These are phyloP conservation scores for Lasioglossum baleicum DNA, from an alignment of 1,140 invertebrate species.

Conservation along the genomic window DNA sequence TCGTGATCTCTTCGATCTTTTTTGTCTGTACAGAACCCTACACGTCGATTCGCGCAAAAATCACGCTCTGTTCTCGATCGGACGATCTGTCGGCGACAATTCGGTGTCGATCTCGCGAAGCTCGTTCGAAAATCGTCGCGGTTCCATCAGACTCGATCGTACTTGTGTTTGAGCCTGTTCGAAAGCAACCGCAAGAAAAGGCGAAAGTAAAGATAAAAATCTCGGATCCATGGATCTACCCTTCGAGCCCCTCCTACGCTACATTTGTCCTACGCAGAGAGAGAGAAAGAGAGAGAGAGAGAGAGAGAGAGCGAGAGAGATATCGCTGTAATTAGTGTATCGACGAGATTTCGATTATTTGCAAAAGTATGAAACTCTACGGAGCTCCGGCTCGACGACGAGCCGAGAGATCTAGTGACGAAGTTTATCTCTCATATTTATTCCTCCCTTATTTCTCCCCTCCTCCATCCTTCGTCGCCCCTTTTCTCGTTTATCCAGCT, in stretches of 20 bases:
- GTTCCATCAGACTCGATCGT: too few species aligned
- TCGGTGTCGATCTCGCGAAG: too few species aligned
- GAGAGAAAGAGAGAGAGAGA: too few species aligned
- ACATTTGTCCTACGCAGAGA: too few species aligned
- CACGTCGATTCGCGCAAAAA: too few species aligned
- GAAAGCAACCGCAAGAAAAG: not conserved
- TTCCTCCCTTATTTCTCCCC: not conserved
- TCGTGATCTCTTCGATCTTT: not conserved
- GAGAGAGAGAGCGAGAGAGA: constrained; percentile 45
- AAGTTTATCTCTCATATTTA: constrained; percentile 50
- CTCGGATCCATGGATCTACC: constrained; percentile 7
- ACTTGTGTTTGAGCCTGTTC: too few species aligned
- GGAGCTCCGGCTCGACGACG: constrained; percentile 60
- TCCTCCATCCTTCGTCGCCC: not conserved
- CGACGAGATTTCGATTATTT: constrained; percentile 75
- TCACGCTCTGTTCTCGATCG: too few species aligned
- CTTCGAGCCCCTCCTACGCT: constrained; percentile 33
- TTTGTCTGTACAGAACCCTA: too few species aligned
- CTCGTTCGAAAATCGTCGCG: too few species aligned
- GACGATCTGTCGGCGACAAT: too few species aligned
- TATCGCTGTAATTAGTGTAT: constrained; percentile 66
- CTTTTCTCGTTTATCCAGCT: not conserved
- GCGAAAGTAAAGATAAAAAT: constrained; percentile 33
- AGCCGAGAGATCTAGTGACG: constrained; percentile 70
- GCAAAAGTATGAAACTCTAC: constrained; percentile 80